These are phyloP conservation scores for Acromyrmex charruanus DNA, from an alignment of 1,140 invertebrate genomes.

Conservation along the genomic window DNA sequence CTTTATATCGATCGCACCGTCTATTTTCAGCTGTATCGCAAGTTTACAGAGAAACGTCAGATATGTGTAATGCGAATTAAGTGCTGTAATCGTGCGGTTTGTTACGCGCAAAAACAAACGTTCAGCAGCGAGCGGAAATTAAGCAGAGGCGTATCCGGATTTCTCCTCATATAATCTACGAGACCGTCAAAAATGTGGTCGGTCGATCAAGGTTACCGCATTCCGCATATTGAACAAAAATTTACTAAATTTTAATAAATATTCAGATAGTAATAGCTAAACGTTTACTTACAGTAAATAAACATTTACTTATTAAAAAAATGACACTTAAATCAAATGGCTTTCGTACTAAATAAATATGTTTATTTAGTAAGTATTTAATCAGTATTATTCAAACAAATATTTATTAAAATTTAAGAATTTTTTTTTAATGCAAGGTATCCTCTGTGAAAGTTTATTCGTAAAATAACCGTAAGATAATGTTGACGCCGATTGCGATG, in stretches of 20 bases:
- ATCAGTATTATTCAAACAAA: too few species aligned
- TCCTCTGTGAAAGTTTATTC: neutral
- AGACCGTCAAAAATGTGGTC: slow-evolving; percentile 3
- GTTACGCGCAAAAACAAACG: slow-evolving; percentile 19
- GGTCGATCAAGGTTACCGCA: neutral
- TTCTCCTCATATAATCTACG: slow-evolving; percentile 14
- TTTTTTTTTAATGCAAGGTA: neutral
- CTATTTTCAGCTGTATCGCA: neutral
- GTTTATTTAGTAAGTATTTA: too few species aligned
- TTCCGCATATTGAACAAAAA: neutral
- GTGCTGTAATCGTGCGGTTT: neutral
- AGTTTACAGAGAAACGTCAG: neutral
- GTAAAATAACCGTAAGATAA: neutral
- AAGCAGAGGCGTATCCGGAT: slow-evolving; percentile 15
- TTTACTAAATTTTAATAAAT: too few species aligned
- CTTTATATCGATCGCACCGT: neutral
- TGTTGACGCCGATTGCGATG: neutral
- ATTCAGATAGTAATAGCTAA: too few species aligned
- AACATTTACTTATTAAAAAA: too few species aligned
- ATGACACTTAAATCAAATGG: too few species aligned
- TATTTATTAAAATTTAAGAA: too few species aligned
- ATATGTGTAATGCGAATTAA: slow-evolving; percentile 23
- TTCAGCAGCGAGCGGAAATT: slow-evolving; percentile 2
- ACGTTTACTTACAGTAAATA: too few species aligned
- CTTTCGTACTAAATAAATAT: too few species aligned